phyloP scores from a whole-genome alignment of 2,113 vertebrate species.

The Upupa epops region DNA sequence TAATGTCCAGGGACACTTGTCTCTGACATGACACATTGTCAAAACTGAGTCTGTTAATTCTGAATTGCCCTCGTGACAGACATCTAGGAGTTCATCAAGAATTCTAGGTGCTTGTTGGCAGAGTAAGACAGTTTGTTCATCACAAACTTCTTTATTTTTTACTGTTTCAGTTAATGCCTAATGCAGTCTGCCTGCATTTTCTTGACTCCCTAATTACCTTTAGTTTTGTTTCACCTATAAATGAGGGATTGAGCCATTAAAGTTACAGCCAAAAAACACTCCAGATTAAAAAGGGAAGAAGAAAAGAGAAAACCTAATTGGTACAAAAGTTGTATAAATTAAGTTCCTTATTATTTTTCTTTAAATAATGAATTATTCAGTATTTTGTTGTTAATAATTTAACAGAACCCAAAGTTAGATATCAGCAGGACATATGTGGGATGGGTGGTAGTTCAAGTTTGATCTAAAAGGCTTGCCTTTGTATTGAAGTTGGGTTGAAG shows the following conservation, averaged over 20 bases:
- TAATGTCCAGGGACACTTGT: background rate
- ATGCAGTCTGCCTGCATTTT: background rate
- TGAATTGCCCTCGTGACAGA: background rate
- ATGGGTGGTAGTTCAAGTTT: constrained; percentile 54
- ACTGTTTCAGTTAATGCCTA: background rate
- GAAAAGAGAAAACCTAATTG: background rate
- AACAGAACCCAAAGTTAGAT: constrained; percentile 61
- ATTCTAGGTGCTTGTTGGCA: background rate
- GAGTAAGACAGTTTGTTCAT: background rate
- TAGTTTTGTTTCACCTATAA: background rate
- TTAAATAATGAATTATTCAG: constrained; percentile 70
- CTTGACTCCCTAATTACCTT: background rate
- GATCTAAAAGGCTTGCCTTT: constrained; percentile 69
- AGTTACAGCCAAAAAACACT: background rate
- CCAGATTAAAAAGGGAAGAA: background rate
- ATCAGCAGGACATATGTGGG: constrained; percentile 49
- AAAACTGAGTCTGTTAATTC: background rate
- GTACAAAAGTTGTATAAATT: constrained; percentile 34
- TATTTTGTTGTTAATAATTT: constrained; percentile 71
- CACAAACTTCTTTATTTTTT: background rate
- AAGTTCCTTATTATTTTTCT: constrained; percentile 47
- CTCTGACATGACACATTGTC: fast-evolving
- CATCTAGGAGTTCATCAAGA: background rate
- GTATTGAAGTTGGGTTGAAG: constrained; percentile 50
- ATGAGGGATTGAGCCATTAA: background rate